These are phyloP conservation scores for Ladona fulva DNA, from an alignment of 1,140 invertebrate species.

Conservation along the genomic window DNA sequence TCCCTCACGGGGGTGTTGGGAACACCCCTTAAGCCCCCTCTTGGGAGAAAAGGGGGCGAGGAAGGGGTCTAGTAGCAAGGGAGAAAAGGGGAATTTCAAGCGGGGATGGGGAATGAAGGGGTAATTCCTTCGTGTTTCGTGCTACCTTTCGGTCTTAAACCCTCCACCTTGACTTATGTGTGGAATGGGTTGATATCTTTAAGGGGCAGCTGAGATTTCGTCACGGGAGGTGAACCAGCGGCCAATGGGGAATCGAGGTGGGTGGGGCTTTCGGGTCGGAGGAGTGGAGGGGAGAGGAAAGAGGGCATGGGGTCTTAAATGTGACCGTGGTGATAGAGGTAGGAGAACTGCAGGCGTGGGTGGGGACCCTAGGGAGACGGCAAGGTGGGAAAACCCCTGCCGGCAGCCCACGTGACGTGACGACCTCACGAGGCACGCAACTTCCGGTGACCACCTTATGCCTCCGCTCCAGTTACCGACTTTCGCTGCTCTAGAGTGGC, in stretches of 20 bases:
- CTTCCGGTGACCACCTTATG: not conserved
- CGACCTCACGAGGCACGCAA: not conserved
- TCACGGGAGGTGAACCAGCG: not conserved
- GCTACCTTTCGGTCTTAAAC: not conserved
- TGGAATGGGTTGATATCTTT: not conserved
- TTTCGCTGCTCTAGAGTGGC: not conserved
- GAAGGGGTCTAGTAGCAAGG: not conserved
- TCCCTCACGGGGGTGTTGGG: not conserved
- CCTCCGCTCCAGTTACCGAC: constrained; percentile 1
- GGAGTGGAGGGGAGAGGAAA: not conserved
- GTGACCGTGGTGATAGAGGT: not conserved
- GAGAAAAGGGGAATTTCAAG: not conserved
- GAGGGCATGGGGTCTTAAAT: not conserved
- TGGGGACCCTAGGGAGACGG: not conserved
- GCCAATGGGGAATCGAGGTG: constrained; percentile 1
- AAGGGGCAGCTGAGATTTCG: not conserved
- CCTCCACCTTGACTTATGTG: not conserved
- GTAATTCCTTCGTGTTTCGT: not conserved
- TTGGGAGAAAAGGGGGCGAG: not conserved
- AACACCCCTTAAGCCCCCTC: not conserved
- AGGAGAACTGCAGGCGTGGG: not conserved
- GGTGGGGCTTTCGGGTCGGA: not conserved
- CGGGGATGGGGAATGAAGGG: not conserved
- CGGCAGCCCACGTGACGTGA: not conserved
- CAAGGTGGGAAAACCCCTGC: too few relatives aligned